A percentile compares a stretch with the other conserved stretches of the same genome.
Evolutionary conservation across 2,888 invertebrate species (phyloP).

Genomic region (Schizotus pectinicornis): DNA sequence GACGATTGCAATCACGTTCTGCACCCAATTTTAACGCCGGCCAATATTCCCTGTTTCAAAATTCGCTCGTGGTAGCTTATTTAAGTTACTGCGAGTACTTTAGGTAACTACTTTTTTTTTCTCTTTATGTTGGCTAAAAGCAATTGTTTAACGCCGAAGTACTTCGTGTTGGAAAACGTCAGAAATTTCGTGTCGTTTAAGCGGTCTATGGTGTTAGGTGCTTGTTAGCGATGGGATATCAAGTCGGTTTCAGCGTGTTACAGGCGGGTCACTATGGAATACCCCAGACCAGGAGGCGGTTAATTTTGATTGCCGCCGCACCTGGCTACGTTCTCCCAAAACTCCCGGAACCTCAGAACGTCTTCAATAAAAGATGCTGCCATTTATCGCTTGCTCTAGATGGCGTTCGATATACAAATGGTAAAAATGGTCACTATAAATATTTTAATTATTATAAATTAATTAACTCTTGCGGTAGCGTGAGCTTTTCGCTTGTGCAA

Average conservation of each 20-base stretch:
- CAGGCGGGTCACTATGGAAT: too few relatives aligned
- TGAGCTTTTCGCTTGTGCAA: too few relatives aligned
- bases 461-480: too few relatives aligned
- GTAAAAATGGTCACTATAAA: slow-evolving; percentile 31
- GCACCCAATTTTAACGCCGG: slow-evolving; percentile 72
- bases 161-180: slow-evolving; percentile 58
- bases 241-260: too few relatives aligned
- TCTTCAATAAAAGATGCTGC: slow-evolving; percentile 72
- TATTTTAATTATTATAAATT: too few relatives aligned
- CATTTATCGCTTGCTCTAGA: slow-evolving; percentile 68
- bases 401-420: slow-evolving; percentile 58
- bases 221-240: too few relatives aligned
- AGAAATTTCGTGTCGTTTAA: slow-evolving; percentile 68
- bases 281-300: slow-evolving; percentile 54
- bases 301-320: slow-evolving; percentile 63
- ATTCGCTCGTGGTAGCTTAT: too few relatives aligned
- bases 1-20: neutral
- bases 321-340: slow-evolving; percentile 60
- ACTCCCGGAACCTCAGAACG: slow-evolving; percentile 67
- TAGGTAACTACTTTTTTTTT: slow-evolving; percentile 8
- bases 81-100: too few relatives aligned
- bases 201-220: slow-evolving; percentile 59
- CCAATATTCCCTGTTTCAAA: slow-evolving; percentile 82
- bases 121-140: neutral
- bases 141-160: slow-evolving; percentile 44